A percentile compares a stretch with the other conserved stretches of the same genome.
Conservation (phyloP, 2,888 invertebrate genomes). For the Lithosia quadra region DNA sequence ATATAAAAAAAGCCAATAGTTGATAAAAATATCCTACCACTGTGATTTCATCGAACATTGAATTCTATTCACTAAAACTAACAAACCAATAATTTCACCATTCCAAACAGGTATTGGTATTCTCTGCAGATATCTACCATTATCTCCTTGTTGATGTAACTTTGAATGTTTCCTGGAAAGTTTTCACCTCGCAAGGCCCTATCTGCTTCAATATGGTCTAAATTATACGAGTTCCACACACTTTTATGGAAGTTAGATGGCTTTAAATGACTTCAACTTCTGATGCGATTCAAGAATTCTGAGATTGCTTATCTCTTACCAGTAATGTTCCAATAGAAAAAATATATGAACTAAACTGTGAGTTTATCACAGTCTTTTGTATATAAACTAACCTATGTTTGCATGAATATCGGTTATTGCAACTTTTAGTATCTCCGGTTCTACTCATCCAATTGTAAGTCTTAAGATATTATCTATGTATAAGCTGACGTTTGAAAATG, state of each 20-base stretch:
- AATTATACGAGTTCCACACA: constrained; percentile 10
- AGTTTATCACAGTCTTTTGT: too few species aligned
- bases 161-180: constrained; percentile 20
- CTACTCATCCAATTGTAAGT: too few species aligned
- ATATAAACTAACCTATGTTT: too few species aligned
- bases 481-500: too few species aligned
- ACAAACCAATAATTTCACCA: background rate
- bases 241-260: constrained; percentile 10
- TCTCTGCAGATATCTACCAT: constrained; percentile 31
- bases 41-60: background rate
- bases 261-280: constrained; percentile 11
- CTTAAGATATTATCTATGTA: too few species aligned
- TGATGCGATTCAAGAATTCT: background rate
- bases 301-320: background rate
- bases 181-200: constrained; percentile 20
- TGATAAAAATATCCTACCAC: too few species aligned
- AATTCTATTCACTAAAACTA: background rate
- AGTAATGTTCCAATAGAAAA: background rate
- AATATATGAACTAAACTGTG: background rate
- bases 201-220: background rate
- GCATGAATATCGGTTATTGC: too few species aligned
- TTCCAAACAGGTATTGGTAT: constrained; percentile 31
- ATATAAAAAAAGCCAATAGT: too few species aligned
- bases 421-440: too few species aligned
- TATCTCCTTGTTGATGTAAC: constrained; percentile 43